phyloP scores from a whole-genome alignment of 2,888 invertebrate species.

The Mythimna lalbum region DNA sequence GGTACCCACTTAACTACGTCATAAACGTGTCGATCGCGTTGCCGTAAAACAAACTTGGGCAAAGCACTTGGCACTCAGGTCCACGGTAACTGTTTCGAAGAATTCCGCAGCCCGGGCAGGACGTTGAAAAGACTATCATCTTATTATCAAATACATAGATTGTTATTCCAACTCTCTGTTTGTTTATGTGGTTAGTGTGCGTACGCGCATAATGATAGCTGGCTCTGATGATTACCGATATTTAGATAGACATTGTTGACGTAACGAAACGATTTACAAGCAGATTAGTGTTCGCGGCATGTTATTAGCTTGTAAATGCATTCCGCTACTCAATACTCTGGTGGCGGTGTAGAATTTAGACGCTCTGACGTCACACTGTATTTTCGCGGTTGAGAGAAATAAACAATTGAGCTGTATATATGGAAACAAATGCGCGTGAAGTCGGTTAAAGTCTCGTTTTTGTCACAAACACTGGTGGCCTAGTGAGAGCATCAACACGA shows the following conservation, averaged over 20 bases:
- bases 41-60: no score
- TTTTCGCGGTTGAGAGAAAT: conserved; percentile 32
- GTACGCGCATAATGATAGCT: conserved; percentile 26
- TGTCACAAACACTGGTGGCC: neutral
- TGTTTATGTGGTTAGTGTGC: conserved; percentile 19
- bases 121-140: neutral
- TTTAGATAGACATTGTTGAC: conserved; percentile 33
- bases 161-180: conserved; percentile 25
- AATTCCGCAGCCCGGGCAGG: no score
- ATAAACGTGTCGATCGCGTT: no score
- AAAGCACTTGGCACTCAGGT: no score
- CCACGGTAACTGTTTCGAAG: no score
- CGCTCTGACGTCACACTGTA: conserved; percentile 38
- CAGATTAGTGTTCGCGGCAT: conserved; percentile 14
- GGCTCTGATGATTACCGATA: conserved; percentile 12
- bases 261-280: conserved; percentile 14
- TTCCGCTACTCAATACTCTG: neutral
- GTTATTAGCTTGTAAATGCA: conserved; percentile 28
- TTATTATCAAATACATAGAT: neutral
- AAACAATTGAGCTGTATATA: conserved; percentile 32
- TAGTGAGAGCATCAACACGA: no score
- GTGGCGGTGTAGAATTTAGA: conserved; percentile 13
- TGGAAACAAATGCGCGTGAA: conserved; percentile 12
- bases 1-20: no score
- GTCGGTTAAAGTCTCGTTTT: neutral